These are phyloP conservation scores for Oscarella lobularis DNA, from an alignment of 37 sponge, comb jelly and placozoan genomes.

Conservation along the genomic window DNA sequence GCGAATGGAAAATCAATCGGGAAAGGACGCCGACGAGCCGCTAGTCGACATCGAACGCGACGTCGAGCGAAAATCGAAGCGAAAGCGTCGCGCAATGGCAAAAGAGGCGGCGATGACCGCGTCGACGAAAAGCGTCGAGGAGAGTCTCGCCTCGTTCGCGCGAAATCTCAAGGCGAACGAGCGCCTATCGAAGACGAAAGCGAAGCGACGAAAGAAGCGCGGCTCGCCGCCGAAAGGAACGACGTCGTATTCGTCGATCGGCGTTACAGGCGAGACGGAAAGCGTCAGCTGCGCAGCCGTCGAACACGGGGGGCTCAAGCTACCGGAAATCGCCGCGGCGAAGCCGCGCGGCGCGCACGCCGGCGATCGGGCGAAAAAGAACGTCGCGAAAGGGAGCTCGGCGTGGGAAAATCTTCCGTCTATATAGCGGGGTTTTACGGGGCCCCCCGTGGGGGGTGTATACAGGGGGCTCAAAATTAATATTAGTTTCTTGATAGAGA, in stretches of 20 bases:
- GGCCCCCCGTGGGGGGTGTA: no score
- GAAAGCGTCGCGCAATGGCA: no score
- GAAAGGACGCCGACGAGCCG: no score
- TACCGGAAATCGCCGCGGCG: neutral
- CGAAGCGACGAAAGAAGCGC: neutral
- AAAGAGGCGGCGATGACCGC: no score
- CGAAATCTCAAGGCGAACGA: neutral
- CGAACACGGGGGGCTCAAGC: neutral
- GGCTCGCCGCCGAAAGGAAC: neutral
- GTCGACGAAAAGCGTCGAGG: neutral
- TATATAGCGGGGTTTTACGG: neutral
- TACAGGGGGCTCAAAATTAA: no score
- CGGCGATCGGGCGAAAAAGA: no score
- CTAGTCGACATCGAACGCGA: no score
- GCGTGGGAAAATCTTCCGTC: constrained; percentile 4
- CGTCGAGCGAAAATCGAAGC: no score
- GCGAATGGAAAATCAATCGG: no score
- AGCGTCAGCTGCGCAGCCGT: neutral
- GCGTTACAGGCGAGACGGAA: neutral
- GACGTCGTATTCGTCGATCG: neutral
- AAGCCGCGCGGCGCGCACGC: no score
- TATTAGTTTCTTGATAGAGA: no score
- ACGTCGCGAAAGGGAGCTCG: neutral
- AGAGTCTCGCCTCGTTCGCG: constrained; percentile 1
- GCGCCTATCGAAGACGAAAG: neutral